Conservation (phyloP, 2,797 vertebrate species). For the Pipistrellus pygmaeus region DNA sequence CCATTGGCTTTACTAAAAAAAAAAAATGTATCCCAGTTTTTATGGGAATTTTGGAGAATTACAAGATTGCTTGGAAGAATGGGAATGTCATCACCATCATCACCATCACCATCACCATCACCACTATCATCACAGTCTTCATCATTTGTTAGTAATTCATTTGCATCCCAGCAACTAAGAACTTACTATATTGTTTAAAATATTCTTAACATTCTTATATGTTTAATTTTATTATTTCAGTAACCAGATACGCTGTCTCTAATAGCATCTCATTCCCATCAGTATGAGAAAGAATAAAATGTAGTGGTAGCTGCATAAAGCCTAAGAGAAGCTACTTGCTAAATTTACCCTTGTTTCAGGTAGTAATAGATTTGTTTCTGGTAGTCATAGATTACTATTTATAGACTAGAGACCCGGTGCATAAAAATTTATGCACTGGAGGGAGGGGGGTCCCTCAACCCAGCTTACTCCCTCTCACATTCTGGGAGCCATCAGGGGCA, state of each 20-base stretch:
- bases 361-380: not conserved
- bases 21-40: not conserved
- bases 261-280: not conserved
- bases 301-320: not conserved
- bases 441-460: too few relatives aligned
- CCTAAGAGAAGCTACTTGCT: not conserved
- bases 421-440: too few relatives aligned
- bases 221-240: slow-evolving; percentile 37
- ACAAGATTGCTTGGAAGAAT: not conserved
- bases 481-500: too few relatives aligned
- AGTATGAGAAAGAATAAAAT: not conserved
- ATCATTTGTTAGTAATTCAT: not conserved
- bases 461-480: too few relatives aligned
- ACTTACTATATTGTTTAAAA: not conserved
- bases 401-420: not conserved
- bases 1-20: not conserved
- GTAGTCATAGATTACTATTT: not conserved
- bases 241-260: not conserved
- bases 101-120: not conserved
- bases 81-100: not conserved
- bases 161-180: not conserved
- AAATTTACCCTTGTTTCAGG: not conserved
- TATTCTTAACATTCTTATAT: not conserved
- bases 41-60: not conserved
- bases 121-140: not conserved